phyloP scores from a whole-genome alignment of 2,888 invertebrate species.

The Zaprionus bogoriensis region DNA sequence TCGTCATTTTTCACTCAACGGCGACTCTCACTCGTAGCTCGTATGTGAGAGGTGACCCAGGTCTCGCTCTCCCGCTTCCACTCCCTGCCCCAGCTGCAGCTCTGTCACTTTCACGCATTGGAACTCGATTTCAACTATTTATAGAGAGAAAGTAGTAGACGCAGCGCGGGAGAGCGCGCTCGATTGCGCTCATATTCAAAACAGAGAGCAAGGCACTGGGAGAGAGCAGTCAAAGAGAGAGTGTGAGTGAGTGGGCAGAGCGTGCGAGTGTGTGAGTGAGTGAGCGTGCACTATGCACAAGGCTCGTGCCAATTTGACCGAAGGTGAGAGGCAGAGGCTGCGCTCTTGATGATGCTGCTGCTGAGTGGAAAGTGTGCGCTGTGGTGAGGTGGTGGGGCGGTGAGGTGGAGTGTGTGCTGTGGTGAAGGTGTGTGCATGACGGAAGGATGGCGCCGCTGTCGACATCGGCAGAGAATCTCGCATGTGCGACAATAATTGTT shows the following conservation, averaged over 20 bases:
- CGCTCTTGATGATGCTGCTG: conserved; percentile 22
- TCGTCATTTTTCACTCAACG: conserved; percentile 11
- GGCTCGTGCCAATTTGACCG: conserved; percentile 70
- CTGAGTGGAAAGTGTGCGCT: conserved; percentile 1
- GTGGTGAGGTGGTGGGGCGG: no score
- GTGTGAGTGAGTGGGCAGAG: conserved; percentile 12
- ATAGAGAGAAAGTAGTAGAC: conserved; percentile 73
- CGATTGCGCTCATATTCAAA: conserved; percentile 2
- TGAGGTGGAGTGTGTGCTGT: conserved; percentile 13
- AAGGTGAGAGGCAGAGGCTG: conserved; percentile 50
- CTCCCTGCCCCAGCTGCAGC: background rate
- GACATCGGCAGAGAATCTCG: conserved; percentile 38
- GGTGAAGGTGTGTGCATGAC: conserved; percentile 10
- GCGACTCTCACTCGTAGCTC: conserved; percentile 35
- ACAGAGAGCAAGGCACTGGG: background rate
- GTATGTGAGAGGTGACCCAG: conserved; percentile 45
- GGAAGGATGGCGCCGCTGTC: conserved; percentile 53
- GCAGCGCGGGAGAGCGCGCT: conserved; percentile 9
- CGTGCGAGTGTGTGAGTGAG: conserved; percentile 7
- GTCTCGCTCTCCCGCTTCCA: conserved; percentile 1
- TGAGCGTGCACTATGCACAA: no score
- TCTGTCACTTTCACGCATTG: conserved; percentile 64
- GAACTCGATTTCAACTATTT: conserved; percentile 71
- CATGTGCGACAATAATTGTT: conserved; percentile 47
- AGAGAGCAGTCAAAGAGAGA: background rate